Evolutionary conservation across 53 echinoderm and acorn worm genomes (phyloP), one percentile per base, ranked within the genome.

Genomic region (Arbacia lixula): DNA sequence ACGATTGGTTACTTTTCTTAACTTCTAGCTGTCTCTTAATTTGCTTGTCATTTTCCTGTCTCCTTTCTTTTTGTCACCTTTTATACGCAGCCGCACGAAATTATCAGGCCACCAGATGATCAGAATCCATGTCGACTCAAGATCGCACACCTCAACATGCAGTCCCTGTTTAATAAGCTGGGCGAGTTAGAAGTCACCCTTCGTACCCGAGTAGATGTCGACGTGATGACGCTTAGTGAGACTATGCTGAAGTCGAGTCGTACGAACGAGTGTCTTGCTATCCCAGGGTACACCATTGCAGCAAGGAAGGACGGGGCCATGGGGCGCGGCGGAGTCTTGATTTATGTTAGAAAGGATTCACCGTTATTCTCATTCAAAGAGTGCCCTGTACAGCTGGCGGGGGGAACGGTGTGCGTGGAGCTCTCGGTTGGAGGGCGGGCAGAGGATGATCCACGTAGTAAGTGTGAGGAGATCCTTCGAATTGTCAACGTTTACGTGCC

Each of bases 131-230:
- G n/a, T n/a, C n/a, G n/a, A n/a, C n/a, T 69, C 42, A 69, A 42
- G 14, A 42, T 41, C 3, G 69, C 69, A 42, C 69, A 69, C 29
- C 69, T 69, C 0, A 69, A 69, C 29, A 42, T 40, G 5, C 69
- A 69, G 14, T 69, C 69, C 29, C 42, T 69, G 34, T 43, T 40
- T 43, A 69, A 69, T 43, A 69, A 69, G 27, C 40, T n/a, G 29
- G 69, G 43, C 43, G 69, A 69, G 14, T 43, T 69, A 5, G 6
- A 27, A 27, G 41, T 69, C 69, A 40, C 43, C 43, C 43, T 67
- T 22, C 67, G 14, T 5, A 27, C n/a, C 28, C 22, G 69, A 29
- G 29, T 43, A 43, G 43, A 27, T 5, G 17, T 69, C 24, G 42
- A 69, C 43, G 69, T 69, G 29, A 43, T 69, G 69, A 43, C 69